Conservation (phyloP, 2,888 invertebrate genomes). For the Panzeria rudis region DNA sequence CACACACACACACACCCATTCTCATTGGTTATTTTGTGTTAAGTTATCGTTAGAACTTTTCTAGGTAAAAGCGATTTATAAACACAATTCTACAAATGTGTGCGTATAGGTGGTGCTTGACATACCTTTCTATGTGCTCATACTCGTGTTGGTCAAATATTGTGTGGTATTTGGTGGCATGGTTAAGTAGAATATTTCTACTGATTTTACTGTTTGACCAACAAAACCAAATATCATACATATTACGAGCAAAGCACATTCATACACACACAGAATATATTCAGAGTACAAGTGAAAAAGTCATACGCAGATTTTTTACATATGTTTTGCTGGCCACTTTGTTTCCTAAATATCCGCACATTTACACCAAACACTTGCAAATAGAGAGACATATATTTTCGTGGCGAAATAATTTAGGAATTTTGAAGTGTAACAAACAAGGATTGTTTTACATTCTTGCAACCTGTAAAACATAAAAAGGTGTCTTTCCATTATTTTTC, state of each 20-base stretch:
- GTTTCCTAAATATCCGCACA: constrained; percentile 38
- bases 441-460: neutral
- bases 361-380: constrained; percentile 57
- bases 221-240: constrained; percentile 64
- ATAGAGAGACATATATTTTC: constrained; percentile 41
- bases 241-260: constrained; percentile 5
- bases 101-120: constrained; percentile 10
- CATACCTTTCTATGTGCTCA: constrained; percentile 13
- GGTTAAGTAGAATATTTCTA: constrained; percentile 54
- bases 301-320: constrained; percentile 61
- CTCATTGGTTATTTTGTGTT: neutral
- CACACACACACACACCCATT: neutral
- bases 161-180: constrained; percentile 56
- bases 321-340: constrained; percentile 45
- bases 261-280: neutral
- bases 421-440: constrained; percentile 26
- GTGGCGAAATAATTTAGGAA: constrained; percentile 66
- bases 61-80: constrained; percentile 13
- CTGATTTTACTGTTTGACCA: constrained; percentile 56
- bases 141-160: constrained; percentile 53
- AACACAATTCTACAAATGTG: constrained; percentile 2
- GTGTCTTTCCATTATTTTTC: neutral
- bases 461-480: neutral
- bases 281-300: constrained; percentile 29
- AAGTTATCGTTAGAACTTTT: constrained; percentile 6